Conservation (phyloP, 2,797 vertebrate species). For the Phylloscopus collybita region DNA sequence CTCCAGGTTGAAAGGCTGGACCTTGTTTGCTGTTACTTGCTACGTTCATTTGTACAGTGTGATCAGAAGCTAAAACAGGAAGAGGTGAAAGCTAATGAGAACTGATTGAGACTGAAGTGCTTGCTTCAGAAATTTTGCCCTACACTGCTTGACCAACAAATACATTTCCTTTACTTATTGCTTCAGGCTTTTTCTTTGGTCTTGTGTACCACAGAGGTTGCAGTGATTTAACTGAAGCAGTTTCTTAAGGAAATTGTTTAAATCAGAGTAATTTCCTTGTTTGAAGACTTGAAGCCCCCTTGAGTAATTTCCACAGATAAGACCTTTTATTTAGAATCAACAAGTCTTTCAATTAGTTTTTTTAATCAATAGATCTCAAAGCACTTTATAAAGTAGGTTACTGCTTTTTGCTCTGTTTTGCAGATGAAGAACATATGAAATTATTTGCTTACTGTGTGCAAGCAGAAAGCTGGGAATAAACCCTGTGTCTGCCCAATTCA, state of each 20-base stretch:
- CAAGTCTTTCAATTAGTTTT: background rate
- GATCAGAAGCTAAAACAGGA: background rate
- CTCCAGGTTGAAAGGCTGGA: background rate
- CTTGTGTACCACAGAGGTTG: background rate
- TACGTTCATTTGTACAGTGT: background rate
- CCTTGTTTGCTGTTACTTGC: background rate
- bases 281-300: background rate
- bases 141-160: background rate
- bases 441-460: background rate
- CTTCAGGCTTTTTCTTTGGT: background rate
- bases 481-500: background rate
- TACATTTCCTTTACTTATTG: background rate
- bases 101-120: background rate
- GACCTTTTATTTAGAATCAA: background rate
- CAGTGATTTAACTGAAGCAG: background rate
- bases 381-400: background rate
- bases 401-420: background rate
- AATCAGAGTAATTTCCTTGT: background rate
- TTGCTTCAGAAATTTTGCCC: slow-evolving; percentile 4
- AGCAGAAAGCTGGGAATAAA: background rate
- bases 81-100: background rate
- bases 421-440: background rate
- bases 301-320: background rate
- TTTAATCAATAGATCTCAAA: background rate
- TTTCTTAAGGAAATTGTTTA: background rate